Percentiles rank a stretch among this genome's conserved stretches.
Evolutionary conservation across 2,797 vertebrate genomes (phyloP).

Genomic region (Spea hammondii): DNA sequence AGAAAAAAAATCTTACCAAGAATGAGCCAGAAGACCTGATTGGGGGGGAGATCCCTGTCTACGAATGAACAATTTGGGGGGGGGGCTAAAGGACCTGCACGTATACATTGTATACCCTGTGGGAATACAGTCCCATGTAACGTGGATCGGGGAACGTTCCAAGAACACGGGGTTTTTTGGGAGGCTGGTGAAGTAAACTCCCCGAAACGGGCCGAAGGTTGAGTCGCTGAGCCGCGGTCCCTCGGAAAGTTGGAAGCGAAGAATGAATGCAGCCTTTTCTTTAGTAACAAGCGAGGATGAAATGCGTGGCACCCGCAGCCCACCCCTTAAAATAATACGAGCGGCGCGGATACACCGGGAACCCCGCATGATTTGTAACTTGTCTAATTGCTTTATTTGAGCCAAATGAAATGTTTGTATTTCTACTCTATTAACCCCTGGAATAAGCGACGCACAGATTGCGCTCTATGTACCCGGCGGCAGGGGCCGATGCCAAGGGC

Average conservation of each 20-base stretch:
- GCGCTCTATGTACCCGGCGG: constrained; percentile 12
- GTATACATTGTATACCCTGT: too few species aligned
- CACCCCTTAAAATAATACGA: constrained; percentile 51
- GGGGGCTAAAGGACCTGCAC: too few species aligned
- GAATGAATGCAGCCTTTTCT: constrained; percentile 52
- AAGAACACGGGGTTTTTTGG: constrained; percentile 30
- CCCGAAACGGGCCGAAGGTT: constrained; percentile 37
- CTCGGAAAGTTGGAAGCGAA: constrained; percentile 40
- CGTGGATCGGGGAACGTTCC: constrained; percentile 4
- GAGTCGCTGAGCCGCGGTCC: constrained; percentile 43
- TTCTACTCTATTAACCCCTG: constrained; percentile 51
- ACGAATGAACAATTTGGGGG: too few species aligned
- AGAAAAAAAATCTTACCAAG: too few species aligned
- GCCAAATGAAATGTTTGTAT: constrained; percentile 51
- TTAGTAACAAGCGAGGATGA: constrained; percentile 37
- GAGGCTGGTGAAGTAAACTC: constrained; percentile 33
- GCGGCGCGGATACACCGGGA: constrained; percentile 38
- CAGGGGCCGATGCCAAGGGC: not conserved
- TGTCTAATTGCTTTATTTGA: constrained; percentile 52
- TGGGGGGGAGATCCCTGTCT: too few species aligned
- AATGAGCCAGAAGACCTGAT: too few species aligned
- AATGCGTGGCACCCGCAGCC: constrained; percentile 30
- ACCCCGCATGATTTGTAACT: constrained; percentile 50
- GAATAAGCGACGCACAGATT: constrained; percentile 43
- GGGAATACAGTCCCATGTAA: too few species aligned